phyloP scores from a whole-genome alignment of 2,113 vertebrate species.

The Aptenodytes patagonicus region DNA sequence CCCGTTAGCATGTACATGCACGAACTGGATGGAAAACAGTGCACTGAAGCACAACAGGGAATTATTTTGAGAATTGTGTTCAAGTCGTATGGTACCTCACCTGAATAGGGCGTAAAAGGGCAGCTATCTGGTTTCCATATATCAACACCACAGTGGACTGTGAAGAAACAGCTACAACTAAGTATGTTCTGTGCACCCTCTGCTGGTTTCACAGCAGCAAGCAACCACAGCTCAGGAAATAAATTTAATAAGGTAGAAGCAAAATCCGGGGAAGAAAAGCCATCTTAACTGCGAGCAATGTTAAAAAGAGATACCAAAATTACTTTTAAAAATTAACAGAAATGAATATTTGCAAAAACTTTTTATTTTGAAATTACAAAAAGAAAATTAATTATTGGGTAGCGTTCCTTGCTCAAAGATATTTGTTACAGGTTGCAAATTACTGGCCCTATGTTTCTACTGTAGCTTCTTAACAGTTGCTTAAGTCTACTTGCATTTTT shows the following conservation, averaged over 20 bases:
- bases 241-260: neutral
- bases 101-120: neutral
- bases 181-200: neutral
- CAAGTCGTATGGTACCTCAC: neutral
- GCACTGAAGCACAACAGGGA: neutral
- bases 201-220: slow-evolving; percentile 18
- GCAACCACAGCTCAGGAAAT: neutral
- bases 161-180: neutral
- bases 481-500: neutral
- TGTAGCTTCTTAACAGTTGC: neutral
- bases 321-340: neutral
- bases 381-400: neutral
- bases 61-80: neutral
- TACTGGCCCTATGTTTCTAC: neutral
- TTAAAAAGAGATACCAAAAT: neutral
- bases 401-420: neutral
- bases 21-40: accelerated
- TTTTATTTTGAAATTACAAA: neutral
- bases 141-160: neutral
- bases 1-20: accelerated
- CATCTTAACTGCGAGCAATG: neutral
- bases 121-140: neutral
- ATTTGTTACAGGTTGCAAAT: neutral
- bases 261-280: neutral
- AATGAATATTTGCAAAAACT: neutral